Evolutionary conservation across 2,888 invertebrate species (phyloP).

Genomic region (Lasioglossum figueresi): DNA sequence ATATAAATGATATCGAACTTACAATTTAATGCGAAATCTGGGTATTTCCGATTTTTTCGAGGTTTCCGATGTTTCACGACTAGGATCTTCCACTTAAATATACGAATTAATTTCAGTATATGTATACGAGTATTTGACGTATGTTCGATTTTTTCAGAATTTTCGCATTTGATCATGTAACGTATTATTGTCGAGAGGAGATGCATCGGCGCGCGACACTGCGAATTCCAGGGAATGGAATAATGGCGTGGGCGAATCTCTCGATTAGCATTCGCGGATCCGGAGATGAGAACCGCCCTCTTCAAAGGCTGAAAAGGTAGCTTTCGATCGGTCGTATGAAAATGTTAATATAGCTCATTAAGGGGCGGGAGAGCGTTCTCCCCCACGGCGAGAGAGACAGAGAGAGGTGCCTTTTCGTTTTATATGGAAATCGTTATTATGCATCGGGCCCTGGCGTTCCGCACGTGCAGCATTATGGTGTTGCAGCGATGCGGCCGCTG

Average conservation of each 20-base stretch:
- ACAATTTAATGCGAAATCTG: not conserved
- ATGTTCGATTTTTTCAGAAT: not conserved
- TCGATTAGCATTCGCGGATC: not conserved
- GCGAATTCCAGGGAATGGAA: not conserved
- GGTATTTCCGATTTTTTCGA: not conserved
- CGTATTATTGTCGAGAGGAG: not conserved
- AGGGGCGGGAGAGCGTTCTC: constrained; percentile 46
- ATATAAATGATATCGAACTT: too few relatives aligned
- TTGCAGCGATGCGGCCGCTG: constrained; percentile 62
- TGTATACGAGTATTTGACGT: too few relatives aligned
- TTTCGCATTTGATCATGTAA: not conserved
- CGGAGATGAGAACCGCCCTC: not conserved
- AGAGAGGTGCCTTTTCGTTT: constrained; percentile 59
- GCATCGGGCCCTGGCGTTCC: constrained; percentile 66
- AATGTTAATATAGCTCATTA: constrained; percentile 71
- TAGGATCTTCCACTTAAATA: too few relatives aligned
- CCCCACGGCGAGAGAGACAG: not conserved
- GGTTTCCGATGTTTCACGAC: too few relatives aligned
- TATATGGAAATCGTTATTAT: constrained; percentile 73
- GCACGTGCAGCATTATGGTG: constrained; percentile 70
- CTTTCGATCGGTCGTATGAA: constrained; percentile 44
- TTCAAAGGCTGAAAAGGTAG: constrained; percentile 18
- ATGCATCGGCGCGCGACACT: not conserved
- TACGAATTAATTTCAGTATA: too few relatives aligned
- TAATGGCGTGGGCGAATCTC: not conserved